Percentiles rank a stretch among this genome's conserved stretches.
phyloP scores from a whole-genome alignment of 1,140 invertebrate genomes.

The Sycophila sp. region DNA sequence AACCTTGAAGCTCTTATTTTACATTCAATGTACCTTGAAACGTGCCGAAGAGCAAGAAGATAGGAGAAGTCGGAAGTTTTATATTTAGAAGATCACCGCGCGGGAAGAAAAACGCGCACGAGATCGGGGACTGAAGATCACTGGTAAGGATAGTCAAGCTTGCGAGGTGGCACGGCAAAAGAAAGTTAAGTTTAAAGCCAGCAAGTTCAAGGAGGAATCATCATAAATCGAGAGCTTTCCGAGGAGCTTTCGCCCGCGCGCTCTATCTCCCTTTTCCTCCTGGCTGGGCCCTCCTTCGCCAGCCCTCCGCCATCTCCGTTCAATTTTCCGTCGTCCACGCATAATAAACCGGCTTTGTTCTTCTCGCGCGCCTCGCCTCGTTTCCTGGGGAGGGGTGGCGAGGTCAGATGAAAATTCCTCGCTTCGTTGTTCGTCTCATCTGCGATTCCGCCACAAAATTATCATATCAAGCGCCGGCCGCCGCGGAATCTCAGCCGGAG shows the following conservation, averaged over 20 bases:
- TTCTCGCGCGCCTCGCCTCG: too few species aligned
- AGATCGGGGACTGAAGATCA: neutral
- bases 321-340: conserved; percentile 46
- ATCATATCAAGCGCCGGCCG: conserved; percentile 37
- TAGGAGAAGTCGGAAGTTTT: neutral
- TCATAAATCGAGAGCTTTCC: conserved; percentile 44
- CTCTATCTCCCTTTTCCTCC: conserved; percentile 20
- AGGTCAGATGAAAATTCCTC: conserved; percentile 12
- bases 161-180: conserved; percentile 5
- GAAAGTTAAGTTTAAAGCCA: conserved; percentile 34
- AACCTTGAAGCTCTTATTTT: too few species aligned
- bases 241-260: neutral
- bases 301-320: conserved; percentile 6
- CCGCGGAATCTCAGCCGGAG: conserved; percentile 1
- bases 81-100: conserved; percentile 1
- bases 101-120: neutral
- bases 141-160: too few species aligned
- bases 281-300: conserved; percentile 1
- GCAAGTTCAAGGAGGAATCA: conserved; percentile 42
- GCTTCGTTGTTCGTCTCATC: conserved; percentile 27
- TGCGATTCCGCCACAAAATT: conserved; percentile 44
- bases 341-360: conserved; percentile 52
- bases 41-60: too few species aligned
- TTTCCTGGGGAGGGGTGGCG: too few species aligned
- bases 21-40: too few species aligned